These are phyloP conservation scores for Amblyteles armatorius DNA, from an alignment of 2,888 invertebrate species.

Conservation along the genomic window DNA sequence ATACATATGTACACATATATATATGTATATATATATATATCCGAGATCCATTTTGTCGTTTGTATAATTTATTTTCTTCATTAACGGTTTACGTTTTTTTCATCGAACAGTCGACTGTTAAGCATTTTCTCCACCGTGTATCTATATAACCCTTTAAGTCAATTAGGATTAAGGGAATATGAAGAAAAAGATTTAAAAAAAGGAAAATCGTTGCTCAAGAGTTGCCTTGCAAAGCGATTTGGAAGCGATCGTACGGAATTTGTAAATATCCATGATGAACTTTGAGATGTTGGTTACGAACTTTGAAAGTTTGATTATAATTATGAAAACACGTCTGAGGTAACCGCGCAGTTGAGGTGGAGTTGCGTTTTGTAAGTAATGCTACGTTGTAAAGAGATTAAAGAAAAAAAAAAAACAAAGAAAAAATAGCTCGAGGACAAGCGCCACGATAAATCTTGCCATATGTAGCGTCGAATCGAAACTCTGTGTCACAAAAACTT, in stretches of 20 bases:
- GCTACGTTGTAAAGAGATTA: constrained; percentile 40
- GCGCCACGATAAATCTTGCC: constrained; percentile 54
- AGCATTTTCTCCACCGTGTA: constrained; percentile 60
- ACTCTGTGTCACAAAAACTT: constrained; percentile 48
- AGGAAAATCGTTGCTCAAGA: constrained; percentile 80
- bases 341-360: constrained; percentile 38
- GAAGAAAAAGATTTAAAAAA: constrained; percentile 51
- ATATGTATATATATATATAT: neutral
- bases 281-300: constrained; percentile 70
- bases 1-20: neutral
- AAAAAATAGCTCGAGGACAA: constrained; percentile 11
- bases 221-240: constrained; percentile 79
- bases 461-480: constrained; percentile 58
- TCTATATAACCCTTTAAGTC: constrained; percentile 66
- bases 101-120: constrained; percentile 46
- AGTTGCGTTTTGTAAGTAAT: constrained; percentile 62
- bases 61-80: constrained; percentile 30
- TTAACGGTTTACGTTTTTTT: constrained; percentile 47
- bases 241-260: constrained; percentile 71
- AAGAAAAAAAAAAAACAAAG: neutral
- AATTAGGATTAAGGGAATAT: constrained; percentile 68
- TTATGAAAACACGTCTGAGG: constrained; percentile 56
- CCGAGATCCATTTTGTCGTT: constrained; percentile 37
- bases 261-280: constrained; percentile 78
- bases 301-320: constrained; percentile 70